These are phyloP conservation scores for Pterostichus niger DNA, from an alignment of 2,888 invertebrate genomes.

Conservation along the genomic window DNA sequence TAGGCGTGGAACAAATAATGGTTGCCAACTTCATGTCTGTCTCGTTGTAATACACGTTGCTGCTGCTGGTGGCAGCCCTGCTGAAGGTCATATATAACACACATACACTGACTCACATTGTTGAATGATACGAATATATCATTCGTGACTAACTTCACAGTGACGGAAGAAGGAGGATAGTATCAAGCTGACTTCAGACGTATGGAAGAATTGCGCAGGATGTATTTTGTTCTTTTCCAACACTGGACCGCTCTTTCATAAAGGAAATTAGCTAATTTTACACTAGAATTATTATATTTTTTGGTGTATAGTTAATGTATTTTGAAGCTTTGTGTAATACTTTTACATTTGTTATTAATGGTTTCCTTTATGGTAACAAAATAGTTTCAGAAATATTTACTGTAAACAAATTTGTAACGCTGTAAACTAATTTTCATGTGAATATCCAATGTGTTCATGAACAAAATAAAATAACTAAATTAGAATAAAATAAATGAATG, in stretches of 20 bases:
- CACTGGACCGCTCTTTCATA: background rate
- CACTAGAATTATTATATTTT: background rate
- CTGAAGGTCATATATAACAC: slow-evolving; percentile 53
- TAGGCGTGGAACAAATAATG: slow-evolving; percentile 58
- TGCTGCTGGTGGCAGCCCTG: slow-evolving; percentile 53
- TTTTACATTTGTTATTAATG: slow-evolving; percentile 1
- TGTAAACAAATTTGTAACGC: too few relatives aligned
- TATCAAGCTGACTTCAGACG: background rate
- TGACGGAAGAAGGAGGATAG: background rate
- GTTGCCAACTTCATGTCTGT: slow-evolving; percentile 56
- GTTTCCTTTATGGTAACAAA: too few relatives aligned
- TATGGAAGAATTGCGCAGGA: background rate
- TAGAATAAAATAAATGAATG: too few relatives aligned
- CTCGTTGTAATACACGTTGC: slow-evolving; percentile 43
- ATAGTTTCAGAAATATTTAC: too few relatives aligned
- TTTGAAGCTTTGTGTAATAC: background rate
- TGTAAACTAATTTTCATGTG: too few relatives aligned
- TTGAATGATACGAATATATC: slow-evolving; percentile 28
- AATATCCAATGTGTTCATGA: too few relatives aligned
- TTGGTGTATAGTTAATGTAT: slow-evolving; percentile 12
- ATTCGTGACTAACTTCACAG: slow-evolving; percentile 28
- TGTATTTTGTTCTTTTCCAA: background rate
- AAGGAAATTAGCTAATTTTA: slow-evolving; percentile 19
- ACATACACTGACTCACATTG: slow-evolving; percentile 5
- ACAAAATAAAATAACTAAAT: too few relatives aligned